A percentile compares a stretch with the other conserved stretches of the same genome.
phyloP scores from a whole-genome alignment of 2,888 invertebrate genomes.

The Notodonta dromedarius region DNA sequence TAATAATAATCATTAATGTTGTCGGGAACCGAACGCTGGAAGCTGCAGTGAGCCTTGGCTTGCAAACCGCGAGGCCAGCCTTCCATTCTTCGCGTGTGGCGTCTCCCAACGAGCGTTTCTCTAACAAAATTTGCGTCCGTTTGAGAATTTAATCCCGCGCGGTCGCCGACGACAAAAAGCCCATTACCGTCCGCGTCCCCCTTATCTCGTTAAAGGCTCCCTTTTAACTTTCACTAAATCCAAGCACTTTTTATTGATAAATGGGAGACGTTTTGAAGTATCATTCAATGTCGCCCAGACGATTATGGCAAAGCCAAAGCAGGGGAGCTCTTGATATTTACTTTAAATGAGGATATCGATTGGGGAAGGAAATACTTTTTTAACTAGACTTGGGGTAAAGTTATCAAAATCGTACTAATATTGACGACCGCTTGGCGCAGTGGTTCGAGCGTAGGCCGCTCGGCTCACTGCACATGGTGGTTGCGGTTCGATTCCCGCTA shows the following conservation, averaged over 20 bases:
- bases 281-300: conserved; percentile 48
- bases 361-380: not conserved
- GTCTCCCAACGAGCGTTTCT: conserved; percentile 10
- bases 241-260: conserved; percentile 60
- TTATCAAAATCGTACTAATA: no score
- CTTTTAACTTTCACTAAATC: conserved; percentile 72
- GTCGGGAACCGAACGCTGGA: no score
- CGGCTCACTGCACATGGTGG: no score
- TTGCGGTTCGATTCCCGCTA: no score
- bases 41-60: no score
- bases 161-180: conserved; percentile 66
- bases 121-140: conserved; percentile 62
- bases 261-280: conserved; percentile 50
- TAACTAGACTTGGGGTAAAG: no score
- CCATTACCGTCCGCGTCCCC: conserved; percentile 64
- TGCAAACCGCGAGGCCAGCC: no score
- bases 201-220: conserved; percentile 73
- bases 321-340: not conserved
- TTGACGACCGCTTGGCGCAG: no score
- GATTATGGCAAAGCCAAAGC: not conserved
- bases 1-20: no score
- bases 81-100: conserved; percentile 1
- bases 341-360: not conserved
- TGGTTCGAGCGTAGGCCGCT: no score
- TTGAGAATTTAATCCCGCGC: conserved; percentile 66